Evolutionary conservation across 2,113 vertebrate genomes (phyloP).

Genomic region (Rattus norvegicus): GRCr8 NC_086028.1:12170501-12171000

Average conservation of each 20-base stretch:
- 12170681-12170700: background rate
- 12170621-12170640: background rate
- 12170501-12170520: background rate
- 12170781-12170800: background rate
- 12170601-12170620: background rate
- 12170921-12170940: background rate
- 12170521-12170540: slow-evolving; percentile 22
- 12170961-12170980: background rate
- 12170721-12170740: background rate
- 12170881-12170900: too few species aligned
- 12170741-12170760: background rate
- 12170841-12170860: too few species aligned
- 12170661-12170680: background rate
- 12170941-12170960: background rate
- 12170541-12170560: background rate
- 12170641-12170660: background rate
- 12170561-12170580: background rate
- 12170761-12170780: background rate
- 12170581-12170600: background rate
- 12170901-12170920: background rate
- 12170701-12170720: background rate
- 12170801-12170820: background rate
- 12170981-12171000: background rate
- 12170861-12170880: background rate
- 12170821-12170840: background rate